These are phyloP conservation scores for Parambassis ranga DNA, from an alignment of 2,797 vertebrate genomes.

Conservation along the genomic window DNA sequence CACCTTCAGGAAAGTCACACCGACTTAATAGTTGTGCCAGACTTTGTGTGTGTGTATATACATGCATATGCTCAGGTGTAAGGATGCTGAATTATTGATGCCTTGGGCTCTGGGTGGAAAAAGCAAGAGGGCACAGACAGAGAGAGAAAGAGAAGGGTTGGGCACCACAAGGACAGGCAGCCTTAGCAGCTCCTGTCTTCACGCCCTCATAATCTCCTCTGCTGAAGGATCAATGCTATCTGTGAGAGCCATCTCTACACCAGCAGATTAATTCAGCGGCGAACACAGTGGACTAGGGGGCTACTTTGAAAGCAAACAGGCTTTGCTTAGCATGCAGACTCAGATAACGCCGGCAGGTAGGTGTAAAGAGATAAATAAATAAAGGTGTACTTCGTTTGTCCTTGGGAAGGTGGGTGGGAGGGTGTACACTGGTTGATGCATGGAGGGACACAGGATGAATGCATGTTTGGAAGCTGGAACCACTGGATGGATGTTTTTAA, in stretches of 20 bases:
- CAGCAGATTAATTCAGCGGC: conserved; percentile 64
- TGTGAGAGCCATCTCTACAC: conserved; percentile 60
- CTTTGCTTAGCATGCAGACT: conserved; percentile 43
- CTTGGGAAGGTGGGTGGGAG: conserved; percentile 46
- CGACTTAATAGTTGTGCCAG: conserved; percentile 45
- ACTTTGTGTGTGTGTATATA: conserved; percentile 2
- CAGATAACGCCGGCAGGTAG: conserved; percentile 41
- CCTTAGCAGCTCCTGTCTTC: conserved; percentile 53
- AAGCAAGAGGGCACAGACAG: conserved; percentile 17
- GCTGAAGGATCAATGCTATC: conserved; percentile 73
- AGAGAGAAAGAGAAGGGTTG: conserved; percentile 11
- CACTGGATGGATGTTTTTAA: conserved; percentile 16
- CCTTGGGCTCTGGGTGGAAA: conserved; percentile 42
- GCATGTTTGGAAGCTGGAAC: not conserved
- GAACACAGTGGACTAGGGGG: conserved; percentile 51
- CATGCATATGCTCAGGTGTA: conserved; percentile 51
- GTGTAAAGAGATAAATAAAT: conserved; percentile 37
- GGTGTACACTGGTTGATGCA: not conserved
- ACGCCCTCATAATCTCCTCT: conserved; percentile 65
- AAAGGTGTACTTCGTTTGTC: conserved; percentile 48
- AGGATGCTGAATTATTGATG: conserved; percentile 77
- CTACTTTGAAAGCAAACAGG: conserved; percentile 59
- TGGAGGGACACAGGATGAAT: conserved; percentile 22
- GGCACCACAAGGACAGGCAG: conserved; percentile 61
- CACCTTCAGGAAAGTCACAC: conserved; percentile 71